These are phyloP conservation scores for Leucoma salicis DNA, from an alignment of 2,888 invertebrate genomes.

Conservation along the genomic window DNA sequence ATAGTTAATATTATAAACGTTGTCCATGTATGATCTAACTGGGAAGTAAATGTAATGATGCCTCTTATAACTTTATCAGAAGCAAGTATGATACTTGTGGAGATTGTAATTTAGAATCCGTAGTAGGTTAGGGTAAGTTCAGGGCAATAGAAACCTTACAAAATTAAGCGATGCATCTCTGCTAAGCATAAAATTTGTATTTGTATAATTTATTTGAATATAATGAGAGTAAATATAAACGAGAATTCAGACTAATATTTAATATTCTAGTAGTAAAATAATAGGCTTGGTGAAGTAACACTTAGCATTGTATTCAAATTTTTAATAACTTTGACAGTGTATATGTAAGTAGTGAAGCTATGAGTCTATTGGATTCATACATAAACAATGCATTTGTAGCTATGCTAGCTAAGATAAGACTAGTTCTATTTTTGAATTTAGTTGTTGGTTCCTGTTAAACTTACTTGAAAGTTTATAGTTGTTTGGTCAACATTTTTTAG, in stretches of 20 bases:
- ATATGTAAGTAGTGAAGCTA: too few relatives aligned
- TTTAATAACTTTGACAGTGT: constrained; percentile 9
- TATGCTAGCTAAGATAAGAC: too few relatives aligned
- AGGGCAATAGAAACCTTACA: constrained; percentile 45
- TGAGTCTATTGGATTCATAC: too few relatives aligned
- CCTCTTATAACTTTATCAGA: constrained; percentile 27
- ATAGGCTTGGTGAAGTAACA: constrained; percentile 20
- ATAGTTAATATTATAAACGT: constrained; percentile 56
- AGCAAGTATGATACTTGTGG: constrained; percentile 14
- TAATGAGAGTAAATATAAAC: background rate
- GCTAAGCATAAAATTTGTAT: constrained; percentile 1
- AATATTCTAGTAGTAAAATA: constrained; percentile 13
- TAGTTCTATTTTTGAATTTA: too few relatives aligned
- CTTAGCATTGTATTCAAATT: constrained; percentile 25
- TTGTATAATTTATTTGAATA: background rate
- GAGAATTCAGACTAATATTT: background rate
- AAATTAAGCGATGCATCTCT: constrained; percentile 25
- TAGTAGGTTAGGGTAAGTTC: constrained; percentile 47
- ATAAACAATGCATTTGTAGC: too few relatives aligned
- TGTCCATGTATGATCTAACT: constrained; percentile 55
- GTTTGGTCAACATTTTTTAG: too few relatives aligned
- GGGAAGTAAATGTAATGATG: constrained; percentile 49
- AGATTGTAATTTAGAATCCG: constrained; percentile 35
- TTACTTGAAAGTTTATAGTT: too few relatives aligned
- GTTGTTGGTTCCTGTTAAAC: too few relatives aligned